These are phyloP conservation scores for Denticeps clupeoides DNA, from an alignment of 2,797 vertebrate genomes.

Conservation along the genomic window DNA sequence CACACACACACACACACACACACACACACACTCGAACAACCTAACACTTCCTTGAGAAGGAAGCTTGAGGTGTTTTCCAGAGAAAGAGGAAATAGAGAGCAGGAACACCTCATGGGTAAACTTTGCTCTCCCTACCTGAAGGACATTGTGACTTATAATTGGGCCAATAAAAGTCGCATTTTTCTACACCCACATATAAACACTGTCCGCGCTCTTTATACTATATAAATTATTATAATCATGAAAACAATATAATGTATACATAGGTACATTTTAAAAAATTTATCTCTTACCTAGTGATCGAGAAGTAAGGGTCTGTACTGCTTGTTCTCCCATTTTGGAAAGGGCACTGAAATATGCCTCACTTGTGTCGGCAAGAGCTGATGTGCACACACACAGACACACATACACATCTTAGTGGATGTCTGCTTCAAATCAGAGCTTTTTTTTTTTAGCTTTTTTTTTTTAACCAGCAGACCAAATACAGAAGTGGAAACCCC, in stretches of 20 bases:
- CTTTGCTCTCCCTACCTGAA: background rate
- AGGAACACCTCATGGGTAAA: background rate
- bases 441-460: background rate
- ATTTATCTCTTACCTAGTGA: constrained; percentile 68
- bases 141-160: background rate
- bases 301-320: constrained; percentile 67
- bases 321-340: constrained; percentile 77
- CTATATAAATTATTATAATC: too few relatives aligned
- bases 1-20: constrained; percentile 4
- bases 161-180: background rate
- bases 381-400: constrained; percentile 48
- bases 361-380: constrained; percentile 68
- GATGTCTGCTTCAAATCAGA: too few relatives aligned
- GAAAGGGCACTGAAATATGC: constrained; percentile 80
- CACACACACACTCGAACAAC: background rate
- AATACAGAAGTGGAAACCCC: too few relatives aligned
- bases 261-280: too few relatives aligned
- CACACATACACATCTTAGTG: constrained; percentile 2
- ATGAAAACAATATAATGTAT: too few relatives aligned
- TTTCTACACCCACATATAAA: too few relatives aligned
- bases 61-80: background rate
- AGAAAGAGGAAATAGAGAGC: background rate
- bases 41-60: too few relatives aligned
- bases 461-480: too few relatives aligned
- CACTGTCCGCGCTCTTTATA: background rate